Base-by-base conservation (phyloP, 2,113 vertebrate species). In the Tetraodon nigroviridis region DNA sequence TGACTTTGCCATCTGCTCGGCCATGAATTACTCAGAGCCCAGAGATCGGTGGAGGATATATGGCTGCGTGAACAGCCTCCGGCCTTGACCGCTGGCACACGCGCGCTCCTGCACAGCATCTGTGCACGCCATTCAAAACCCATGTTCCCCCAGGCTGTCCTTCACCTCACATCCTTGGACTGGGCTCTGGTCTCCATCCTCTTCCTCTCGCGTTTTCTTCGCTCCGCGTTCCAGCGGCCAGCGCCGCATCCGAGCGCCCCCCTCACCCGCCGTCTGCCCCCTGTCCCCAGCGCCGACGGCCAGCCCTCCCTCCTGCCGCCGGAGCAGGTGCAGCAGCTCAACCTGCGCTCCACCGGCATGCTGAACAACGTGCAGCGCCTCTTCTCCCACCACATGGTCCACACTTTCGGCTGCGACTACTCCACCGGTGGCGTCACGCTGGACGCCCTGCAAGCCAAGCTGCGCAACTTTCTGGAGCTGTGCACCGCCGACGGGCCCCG, bases 301-400 rank as follows among this genome's bases (percentile, higher is more conserved):
- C 95, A 98, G 59, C 95, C 94, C 56, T 87, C 89, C 16, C 87
- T 96, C 55, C 89, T 98, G 55, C 93, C 95, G 32, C 93, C 95
- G 6, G 95, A 97, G 67, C 93, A 94, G 1, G 93, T 93, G 0
- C 92, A 95, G 46, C 92, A 93, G 82, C 76, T 97, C 78, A 98
- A 97, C 81, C 81, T 94, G 72, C 93, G 95, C 53, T 94, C 96
- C 21, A 99, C 95, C 0, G 90, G 90, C 21, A 98, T 95, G 90
- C 91, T 99, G 47, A 98, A 93, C 67, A 90, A 90, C 42, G 88
- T 99, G 71, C 97, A 99, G 85, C 92, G 93, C 48, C 96, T 99
- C 80, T 99, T 99, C 90, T 93, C 95, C 0, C 93, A 94, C 88
- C 95, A 99, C 83, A 94, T 99, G 93, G 92, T 99, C 76, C 94